Conservation (phyloP, 2,888 invertebrate genomes). For the Callimorpha dominula region DNA sequence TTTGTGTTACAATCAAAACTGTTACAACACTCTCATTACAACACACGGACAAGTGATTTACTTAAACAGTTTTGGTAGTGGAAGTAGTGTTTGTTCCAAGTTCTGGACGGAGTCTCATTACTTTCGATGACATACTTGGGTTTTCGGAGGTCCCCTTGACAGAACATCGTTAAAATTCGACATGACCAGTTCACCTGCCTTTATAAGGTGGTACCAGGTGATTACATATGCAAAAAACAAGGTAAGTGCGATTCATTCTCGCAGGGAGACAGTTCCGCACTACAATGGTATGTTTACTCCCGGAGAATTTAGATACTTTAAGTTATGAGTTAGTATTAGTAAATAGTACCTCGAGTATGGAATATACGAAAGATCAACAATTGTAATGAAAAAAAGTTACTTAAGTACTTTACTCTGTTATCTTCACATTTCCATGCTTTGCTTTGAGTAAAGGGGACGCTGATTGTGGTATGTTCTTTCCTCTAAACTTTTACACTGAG, state of each 20-base stretch:
- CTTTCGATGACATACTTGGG: not conserved
- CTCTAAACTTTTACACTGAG: not conserved
- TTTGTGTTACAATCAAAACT: slow-evolving; percentile 41
- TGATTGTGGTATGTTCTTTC: not conserved
- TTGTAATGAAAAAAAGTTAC: not conserved
- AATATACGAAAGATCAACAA: too few species aligned
- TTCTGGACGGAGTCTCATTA: not conserved
- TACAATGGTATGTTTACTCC: too few species aligned
- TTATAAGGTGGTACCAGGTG: not conserved
- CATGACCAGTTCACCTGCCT: not conserved
- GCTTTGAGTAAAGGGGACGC: not conserved
- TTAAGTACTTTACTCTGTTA: not conserved
- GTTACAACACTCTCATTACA: slow-evolving; percentile 23
- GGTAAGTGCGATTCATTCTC: not conserved
- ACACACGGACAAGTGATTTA: slow-evolving; percentile 20
- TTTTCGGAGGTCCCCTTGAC: not conserved
- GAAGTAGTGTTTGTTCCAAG: not conserved
- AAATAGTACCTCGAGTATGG: too few species aligned
- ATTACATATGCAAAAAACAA: not conserved
- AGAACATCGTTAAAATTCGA: not conserved
- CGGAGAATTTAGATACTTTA: too few species aligned
- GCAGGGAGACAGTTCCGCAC: not conserved
- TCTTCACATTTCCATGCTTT: not conserved
- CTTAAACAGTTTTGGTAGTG: not conserved
- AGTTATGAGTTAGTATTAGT: too few species aligned